Percentiles rank a stretch among this genome's conserved stretches.
Conservation (phyloP, 1,140 invertebrate genomes). For the Pogonus chalceus region DNA sequence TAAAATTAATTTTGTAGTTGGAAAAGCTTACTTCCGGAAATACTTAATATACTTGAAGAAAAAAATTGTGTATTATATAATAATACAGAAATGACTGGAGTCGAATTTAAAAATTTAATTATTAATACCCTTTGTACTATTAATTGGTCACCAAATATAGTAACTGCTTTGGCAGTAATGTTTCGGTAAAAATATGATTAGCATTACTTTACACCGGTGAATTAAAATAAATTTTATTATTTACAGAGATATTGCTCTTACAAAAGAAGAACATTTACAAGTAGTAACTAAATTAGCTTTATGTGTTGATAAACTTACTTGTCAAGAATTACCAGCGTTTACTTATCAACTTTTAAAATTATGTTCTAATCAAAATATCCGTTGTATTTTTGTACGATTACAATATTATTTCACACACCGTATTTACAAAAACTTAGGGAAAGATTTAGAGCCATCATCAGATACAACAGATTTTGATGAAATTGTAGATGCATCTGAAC, state of each 20-base stretch:
- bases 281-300: constrained; percentile 36
- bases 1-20: constrained; percentile 27
- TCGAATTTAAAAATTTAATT: constrained; percentile 32
- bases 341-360: constrained; percentile 37
- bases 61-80: constrained; percentile 30
- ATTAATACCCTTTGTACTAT: constrained; percentile 32
- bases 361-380: constrained; percentile 31
- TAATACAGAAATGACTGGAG: constrained; percentile 30
- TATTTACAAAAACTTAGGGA: constrained; percentile 37
- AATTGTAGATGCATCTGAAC: constrained; percentile 24
- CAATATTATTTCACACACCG: constrained; percentile 37
- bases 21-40: constrained; percentile 38
- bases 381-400: constrained; percentile 31
- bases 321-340: constrained; percentile 38
- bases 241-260: constrained; percentile 26
- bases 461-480: constrained; percentile 11
- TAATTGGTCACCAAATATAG: constrained; percentile 32
- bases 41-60: constrained; percentile 28
- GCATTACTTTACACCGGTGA: background rate
- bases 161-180: constrained; percentile 36
- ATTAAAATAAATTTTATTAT: background rate
- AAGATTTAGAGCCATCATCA: constrained; percentile 5
- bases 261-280: constrained; percentile 31
- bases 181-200: constrained; percentile 30
- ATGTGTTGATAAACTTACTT: constrained; percentile 34